Conservation (phyloP, 37 sponge, comb jelly and placozoan genomes). For the Hexactinellida sp. region DNA sequence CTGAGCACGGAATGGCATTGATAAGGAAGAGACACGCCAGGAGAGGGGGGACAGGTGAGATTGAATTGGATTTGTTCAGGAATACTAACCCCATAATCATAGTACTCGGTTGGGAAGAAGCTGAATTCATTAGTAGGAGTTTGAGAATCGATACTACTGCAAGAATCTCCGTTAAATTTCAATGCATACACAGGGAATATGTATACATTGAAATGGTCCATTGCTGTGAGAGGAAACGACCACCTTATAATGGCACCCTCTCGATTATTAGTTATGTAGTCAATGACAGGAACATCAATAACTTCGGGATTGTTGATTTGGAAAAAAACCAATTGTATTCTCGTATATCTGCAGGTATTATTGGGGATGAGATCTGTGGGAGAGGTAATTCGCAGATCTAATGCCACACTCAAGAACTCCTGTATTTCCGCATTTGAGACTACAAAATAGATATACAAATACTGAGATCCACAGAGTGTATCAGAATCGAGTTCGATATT, state of each 20-base stretch:
- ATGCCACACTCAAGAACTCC: background rate
- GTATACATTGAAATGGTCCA: background rate
- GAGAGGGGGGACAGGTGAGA: background rate
- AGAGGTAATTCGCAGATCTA: background rate
- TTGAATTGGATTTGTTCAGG: background rate
- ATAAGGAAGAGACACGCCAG: background rate
- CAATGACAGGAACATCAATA: background rate
- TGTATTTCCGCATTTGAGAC: background rate
- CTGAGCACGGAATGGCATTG: background rate
- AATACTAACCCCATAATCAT: background rate
- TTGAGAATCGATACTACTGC: background rate
- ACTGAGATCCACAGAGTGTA: background rate
- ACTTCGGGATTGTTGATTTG: background rate
- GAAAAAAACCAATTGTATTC: background rate
- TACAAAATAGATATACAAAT: background rate
- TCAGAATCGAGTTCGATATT: background rate
- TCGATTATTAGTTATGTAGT: background rate
- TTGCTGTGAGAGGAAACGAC: background rate
- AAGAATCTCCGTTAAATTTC: background rate
- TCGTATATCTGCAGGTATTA: background rate
- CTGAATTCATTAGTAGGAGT: background rate
- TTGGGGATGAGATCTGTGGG: background rate
- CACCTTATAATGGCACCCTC: background rate
- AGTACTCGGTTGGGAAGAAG: background rate
- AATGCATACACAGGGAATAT: background rate